Evolutionary conservation across 2,113 vertebrate genomes (phyloP), one percentile per base, ranked within the genome.

Genomic region (Spermophilus dauricus): DNA sequence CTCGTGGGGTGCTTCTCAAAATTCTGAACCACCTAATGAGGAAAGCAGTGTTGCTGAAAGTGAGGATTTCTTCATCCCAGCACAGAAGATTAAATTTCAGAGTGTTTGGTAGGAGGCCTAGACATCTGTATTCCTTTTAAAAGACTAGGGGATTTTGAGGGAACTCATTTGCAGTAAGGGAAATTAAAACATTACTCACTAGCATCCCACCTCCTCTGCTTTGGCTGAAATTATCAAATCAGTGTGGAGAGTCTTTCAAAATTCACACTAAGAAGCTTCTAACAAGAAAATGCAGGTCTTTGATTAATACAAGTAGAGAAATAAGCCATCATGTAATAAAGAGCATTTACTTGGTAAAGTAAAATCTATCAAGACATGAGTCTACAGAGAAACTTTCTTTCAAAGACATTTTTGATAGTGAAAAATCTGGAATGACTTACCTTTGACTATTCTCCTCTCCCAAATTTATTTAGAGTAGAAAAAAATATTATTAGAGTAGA

Each of bases 101-200:
- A 91, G 24, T 42, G 20, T 39, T 95, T 53, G 28, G 11, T 78
- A 0, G 37, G 22, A 75, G 16, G 61, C 17, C 30, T 42, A 20
- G 39, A 77, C 87, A 95, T 93, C 48, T 48, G 2, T 65, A 86
- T 84, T 92, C 96, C 81, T 97, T 94, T 94, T 88, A 63, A 84
- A 97, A 94, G 24, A 58, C 51, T 24, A 72, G 34, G 53, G 58
- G 37, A 91, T 76, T 83, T 76, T 81, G 75, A 61, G 32, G 91
- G 28, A 86, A 92, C 1, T 2, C 30, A 22, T 84, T 94, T 58
- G 63, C 70, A 70, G 88, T 39, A 61, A 85, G 20, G 28, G 26
- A 78, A 89, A 83, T 48, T 63, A 96, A 93, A 96, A 65, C 69
- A 70, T 72, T 32, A 26, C 39, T 86, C 67, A 61, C 18, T 24